Conservation (phyloP, 2,888 invertebrate genomes). For the Andrena haemorrhoa region DNA sequence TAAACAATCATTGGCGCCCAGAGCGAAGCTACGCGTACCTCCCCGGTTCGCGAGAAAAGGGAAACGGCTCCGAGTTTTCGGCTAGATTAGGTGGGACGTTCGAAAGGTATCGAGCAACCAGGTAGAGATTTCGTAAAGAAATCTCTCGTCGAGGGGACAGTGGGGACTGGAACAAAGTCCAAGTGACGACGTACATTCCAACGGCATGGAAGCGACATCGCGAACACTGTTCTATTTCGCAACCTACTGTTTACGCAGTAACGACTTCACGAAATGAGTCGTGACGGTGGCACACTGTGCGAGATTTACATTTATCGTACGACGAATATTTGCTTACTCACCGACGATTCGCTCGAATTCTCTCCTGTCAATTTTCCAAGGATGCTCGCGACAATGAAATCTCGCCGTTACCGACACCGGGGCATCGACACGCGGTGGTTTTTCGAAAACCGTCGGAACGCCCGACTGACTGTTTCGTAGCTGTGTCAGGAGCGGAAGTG, state of each 20-base stretch:
- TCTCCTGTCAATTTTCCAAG: neutral
- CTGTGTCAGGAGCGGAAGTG: neutral
- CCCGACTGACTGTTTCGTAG: neutral
- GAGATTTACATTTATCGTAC: constrained; percentile 24
- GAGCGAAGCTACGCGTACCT: neutral
- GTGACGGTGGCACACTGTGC: neutral
- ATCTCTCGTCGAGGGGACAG: neutral
- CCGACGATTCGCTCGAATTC: neutral
- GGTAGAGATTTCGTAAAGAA: constrained; percentile 4
- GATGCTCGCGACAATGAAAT: neutral
- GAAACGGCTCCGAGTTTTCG: neutral
- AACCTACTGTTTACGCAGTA: constrained; percentile 38
- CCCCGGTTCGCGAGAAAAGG: neutral
- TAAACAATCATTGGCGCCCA: neutral
- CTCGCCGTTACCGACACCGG: neutral
- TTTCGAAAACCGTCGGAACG: too few relatives aligned
- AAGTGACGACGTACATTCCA: neutral
- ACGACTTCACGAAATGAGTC: constrained; percentile 2
- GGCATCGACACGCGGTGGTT: neutral
- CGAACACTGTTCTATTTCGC: constrained; percentile 35
- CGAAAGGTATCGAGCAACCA: neutral
- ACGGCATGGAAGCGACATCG: constrained; percentile 7
- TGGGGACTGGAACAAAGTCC: neutral
- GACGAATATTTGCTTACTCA: constrained; percentile 19
- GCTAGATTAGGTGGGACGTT: neutral